A percentile compares a stretch with the other conserved stretches of the same genome.
These are phyloP conservation scores for Papilio demoleus DNA, from an alignment of 2,888 invertebrate genomes.

Conservation along the genomic window DNA sequence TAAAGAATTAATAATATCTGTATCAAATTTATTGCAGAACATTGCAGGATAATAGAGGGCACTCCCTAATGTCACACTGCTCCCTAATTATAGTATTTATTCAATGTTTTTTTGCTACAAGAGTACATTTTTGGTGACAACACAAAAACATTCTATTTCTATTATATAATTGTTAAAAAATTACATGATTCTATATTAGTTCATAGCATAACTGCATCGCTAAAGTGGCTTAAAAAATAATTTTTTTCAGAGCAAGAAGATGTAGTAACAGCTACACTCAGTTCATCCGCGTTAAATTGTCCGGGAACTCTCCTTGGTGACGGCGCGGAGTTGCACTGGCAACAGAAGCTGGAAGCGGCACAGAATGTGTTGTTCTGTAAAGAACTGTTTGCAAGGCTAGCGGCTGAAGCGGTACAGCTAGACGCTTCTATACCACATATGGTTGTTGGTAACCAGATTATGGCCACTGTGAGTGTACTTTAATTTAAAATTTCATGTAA, in stretches of 20 bases:
- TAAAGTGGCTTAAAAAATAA: neutral
- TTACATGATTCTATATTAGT: no score
- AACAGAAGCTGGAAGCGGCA: conserved; percentile 97
- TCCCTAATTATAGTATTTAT: no score
- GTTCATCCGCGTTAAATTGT: conserved; percentile 88
- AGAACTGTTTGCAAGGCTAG: conserved; percentile 96
- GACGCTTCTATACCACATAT: conserved; percentile 97
- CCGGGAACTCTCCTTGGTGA: conserved; percentile 85
- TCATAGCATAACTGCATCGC: no score
- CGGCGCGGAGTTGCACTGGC: conserved; percentile 93
- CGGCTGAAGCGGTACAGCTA: conserved; percentile 96
- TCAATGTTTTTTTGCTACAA: no score
- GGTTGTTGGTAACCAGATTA: conserved; percentile 98
- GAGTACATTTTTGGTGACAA: no score
- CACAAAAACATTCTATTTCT: no score
- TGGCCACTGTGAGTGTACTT: conserved; percentile 92
- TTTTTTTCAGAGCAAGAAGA: conserved; percentile 91
- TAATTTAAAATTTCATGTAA: no score
- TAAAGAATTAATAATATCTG: no score
- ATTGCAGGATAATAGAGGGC: no score
- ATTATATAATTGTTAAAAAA: no score
- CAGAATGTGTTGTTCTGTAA: conserved; percentile 99
- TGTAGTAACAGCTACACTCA: conserved; percentile 92
- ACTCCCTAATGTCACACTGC: no score
- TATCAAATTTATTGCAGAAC: no score